phyloP scores from a whole-genome alignment of 2,888 invertebrate species.

The Sinhomidia bicolor region DNA sequence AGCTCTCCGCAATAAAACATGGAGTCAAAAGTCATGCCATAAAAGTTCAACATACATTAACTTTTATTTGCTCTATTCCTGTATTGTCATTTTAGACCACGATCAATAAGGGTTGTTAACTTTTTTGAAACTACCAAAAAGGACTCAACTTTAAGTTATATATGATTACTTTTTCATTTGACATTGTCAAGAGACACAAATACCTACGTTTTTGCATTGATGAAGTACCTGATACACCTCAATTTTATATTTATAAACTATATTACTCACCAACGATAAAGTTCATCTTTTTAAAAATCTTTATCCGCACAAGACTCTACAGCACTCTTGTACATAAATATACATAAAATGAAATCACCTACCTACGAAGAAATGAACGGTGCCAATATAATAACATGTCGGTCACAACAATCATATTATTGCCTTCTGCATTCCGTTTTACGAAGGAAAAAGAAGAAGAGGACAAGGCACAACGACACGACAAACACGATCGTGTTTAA shows the following conservation, averaged over 20 bases:
- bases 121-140: too few relatives aligned
- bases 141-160: too few relatives aligned
- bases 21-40: too few relatives aligned
- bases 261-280: background rate
- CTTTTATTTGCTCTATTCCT: too few relatives aligned
- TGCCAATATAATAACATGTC: slow-evolving; percentile 50
- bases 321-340: background rate
- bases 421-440: background rate
- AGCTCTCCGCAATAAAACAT: too few relatives aligned
- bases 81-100: too few relatives aligned
- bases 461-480: slow-evolving; percentile 38
- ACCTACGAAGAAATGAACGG: slow-evolving; percentile 41
- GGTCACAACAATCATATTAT: slow-evolving; percentile 17
- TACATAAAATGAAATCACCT: slow-evolving; percentile 1
- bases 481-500: slow-evolving; percentile 37
- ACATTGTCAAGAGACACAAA: too few relatives aligned
- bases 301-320: background rate
- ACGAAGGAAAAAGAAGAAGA: background rate
- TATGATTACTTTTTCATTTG: too few relatives aligned
- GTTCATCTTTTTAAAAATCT: background rate
- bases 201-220: too few relatives aligned
- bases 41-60: too few relatives aligned
- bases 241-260: background rate
- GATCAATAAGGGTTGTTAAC: too few relatives aligned
- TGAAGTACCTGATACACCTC: too few relatives aligned